Percentiles rank a stretch among this genome's conserved stretches.
phyloP scores from a whole-genome alignment of 2,113 vertebrate species.

The Apteryx owenii region DNA sequence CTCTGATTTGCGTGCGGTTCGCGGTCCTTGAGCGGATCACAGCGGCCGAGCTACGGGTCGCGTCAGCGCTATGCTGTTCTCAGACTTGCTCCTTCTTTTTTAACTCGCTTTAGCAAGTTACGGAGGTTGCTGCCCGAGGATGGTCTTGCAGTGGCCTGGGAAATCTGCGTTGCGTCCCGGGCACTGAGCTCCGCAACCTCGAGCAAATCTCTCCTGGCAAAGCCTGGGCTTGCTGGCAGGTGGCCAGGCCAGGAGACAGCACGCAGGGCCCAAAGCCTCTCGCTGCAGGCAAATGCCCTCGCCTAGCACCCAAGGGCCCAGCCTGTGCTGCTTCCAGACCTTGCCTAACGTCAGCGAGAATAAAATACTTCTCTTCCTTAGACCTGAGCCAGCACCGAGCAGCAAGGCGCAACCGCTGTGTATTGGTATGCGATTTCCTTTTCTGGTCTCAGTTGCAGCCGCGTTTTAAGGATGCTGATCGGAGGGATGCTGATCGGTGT shows the following conservation, averaged over 20 bases:
- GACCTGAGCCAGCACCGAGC: not conserved
- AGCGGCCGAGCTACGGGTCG: too few species aligned
- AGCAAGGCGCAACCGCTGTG: not conserved
- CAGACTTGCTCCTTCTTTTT: not conserved
- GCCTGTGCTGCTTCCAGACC: not conserved
- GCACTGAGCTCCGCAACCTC: not conserved
- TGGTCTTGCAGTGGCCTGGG: not conserved
- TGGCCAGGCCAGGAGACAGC: not conserved
- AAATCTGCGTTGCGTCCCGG: not conserved
- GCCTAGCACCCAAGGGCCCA: rapidly evolving
- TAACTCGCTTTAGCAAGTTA: not conserved
- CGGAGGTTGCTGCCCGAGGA: not conserved
- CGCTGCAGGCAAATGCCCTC: not conserved
- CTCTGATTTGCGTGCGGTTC: too few species aligned
- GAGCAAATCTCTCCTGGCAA: not conserved
- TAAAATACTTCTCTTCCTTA: not conserved
- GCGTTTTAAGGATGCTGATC: rapidly evolving
- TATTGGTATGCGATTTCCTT: not conserved
- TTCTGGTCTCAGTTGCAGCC: not conserved
- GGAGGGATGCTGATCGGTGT: rapidly evolving
- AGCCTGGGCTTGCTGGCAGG: rapidly evolving
- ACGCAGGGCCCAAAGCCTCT: not conserved
- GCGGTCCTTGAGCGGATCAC: too few species aligned
- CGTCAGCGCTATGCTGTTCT: not conserved
- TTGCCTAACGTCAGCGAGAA: not conserved